These are phyloP conservation scores for Molossus molossus DNA, from an alignment of 2,797 vertebrate genomes.

Conservation along the genomic window DNA sequence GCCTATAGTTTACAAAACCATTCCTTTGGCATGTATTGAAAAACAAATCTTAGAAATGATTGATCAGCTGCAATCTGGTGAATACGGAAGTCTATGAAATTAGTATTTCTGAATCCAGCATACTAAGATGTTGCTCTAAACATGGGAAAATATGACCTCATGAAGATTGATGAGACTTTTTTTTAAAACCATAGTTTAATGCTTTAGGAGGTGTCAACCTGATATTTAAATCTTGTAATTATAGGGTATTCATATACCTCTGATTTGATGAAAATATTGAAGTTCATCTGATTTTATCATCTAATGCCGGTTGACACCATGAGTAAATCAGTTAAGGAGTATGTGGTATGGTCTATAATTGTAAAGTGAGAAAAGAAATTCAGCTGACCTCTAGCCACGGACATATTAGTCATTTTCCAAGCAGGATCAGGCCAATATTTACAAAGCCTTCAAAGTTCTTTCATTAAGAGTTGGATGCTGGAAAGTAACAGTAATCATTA, in stretches of 20 bases:
- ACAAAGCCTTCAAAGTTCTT: constrained; percentile 7
- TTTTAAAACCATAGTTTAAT: background rate
- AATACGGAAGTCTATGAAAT: constrained; percentile 44
- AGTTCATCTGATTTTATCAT: background rate
- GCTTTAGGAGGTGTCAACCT: background rate
- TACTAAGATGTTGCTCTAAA: background rate
- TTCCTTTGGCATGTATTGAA: background rate
- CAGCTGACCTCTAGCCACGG: background rate
- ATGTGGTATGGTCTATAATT: background rate
- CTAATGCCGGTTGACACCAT: background rate
- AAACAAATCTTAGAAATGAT: constrained; percentile 16
- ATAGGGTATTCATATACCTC: background rate
- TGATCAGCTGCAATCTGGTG: background rate
- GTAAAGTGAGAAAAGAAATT: constrained; percentile 39
- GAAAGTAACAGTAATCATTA: background rate
- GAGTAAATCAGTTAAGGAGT: background rate
- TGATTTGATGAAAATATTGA: constrained; percentile 5
- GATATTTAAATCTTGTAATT: background rate
- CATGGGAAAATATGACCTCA: background rate
- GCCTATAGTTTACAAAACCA: background rate
- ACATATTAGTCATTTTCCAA: background rate
- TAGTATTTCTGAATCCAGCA: background rate
- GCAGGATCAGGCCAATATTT: background rate
- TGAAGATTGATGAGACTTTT: background rate
- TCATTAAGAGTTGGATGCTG: background rate